Conservation (phyloP, 2,113 vertebrate species). For the Columba janthina region DNA sequence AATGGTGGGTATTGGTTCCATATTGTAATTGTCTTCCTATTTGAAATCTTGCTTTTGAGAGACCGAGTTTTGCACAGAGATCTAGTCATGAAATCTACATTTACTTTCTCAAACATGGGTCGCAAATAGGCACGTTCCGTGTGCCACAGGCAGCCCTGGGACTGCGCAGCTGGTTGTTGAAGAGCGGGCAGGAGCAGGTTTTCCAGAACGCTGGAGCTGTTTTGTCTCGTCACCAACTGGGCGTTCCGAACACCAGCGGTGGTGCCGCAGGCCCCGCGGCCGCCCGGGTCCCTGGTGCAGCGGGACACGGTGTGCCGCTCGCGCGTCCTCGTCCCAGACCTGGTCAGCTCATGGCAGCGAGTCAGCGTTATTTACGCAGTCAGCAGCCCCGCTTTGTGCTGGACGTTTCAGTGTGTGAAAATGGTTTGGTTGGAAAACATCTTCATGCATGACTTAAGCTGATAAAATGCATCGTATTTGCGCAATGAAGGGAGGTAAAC, state of each 20-base stretch:
- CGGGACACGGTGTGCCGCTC: background rate
- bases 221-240: background rate
- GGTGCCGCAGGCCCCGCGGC: background rate
- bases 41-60: background rate
- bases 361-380: background rate
- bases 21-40: background rate
- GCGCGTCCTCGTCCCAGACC: background rate
- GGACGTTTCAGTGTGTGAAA: background rate
- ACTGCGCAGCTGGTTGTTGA: background rate
- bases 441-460: background rate
- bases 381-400: background rate
- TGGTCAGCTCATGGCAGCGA: background rate
- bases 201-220: background rate
- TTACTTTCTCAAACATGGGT: background rate
- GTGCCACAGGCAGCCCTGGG: background rate
- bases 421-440: background rate
- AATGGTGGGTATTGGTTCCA: background rate
- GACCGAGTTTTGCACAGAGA: background rate
- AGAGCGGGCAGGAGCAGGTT: background rate
- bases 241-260: no score
- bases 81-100: background rate
- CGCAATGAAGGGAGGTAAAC: background rate
- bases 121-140: background rate
- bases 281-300: no score
- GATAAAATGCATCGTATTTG: background rate